A percentile compares a stretch with the other conserved stretches of the same genome.
These are phyloP conservation scores for Hyperoplus immaculatus DNA, from an alignment of 2,797 vertebrate genomes.

Conservation along the genomic window DNA sequence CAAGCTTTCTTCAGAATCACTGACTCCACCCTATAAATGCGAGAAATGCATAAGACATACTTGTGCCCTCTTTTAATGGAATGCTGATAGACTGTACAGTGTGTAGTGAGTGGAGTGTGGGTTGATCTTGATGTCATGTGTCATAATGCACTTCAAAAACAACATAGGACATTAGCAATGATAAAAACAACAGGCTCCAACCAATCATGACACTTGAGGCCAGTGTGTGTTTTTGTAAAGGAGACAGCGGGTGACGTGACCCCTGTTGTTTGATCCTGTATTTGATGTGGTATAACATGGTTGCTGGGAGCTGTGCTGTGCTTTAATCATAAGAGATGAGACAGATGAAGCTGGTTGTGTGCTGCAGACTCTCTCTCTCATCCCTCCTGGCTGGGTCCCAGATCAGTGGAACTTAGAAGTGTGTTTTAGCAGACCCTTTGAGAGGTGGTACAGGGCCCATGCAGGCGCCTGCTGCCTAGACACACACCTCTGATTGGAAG, in stretches of 20 bases:
- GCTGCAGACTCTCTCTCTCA: constrained; percentile 39
- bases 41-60: constrained; percentile 35
- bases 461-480: constrained; percentile 48
- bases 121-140: constrained; percentile 14
- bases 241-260: constrained; percentile 32
- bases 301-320: constrained; percentile 18
- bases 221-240: constrained; percentile 18
- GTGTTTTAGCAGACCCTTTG: constrained; percentile 33
- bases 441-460: constrained; percentile 30
- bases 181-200: constrained; percentile 14
- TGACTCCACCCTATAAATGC: constrained; percentile 37
- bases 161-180: not conserved
- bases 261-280: constrained; percentile 41
- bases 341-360: constrained; percentile 38
- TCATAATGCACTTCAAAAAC: constrained; percentile 11
- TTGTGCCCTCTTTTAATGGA: constrained; percentile 22
- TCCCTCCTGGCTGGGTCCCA: constrained; percentile 43
- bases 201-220: constrained; percentile 12
- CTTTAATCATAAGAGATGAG: constrained; percentile 69
- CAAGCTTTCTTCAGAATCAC: no score
- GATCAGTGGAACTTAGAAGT: constrained; percentile 43
- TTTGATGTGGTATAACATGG: constrained; percentile 56
- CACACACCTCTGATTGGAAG: constrained; percentile 57
- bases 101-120: constrained; percentile 11
- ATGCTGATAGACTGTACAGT: not conserved